Evolutionary conservation across 2,888 invertebrate species (phyloP).

Genomic region (Ceriagrion tenellum): DNA sequence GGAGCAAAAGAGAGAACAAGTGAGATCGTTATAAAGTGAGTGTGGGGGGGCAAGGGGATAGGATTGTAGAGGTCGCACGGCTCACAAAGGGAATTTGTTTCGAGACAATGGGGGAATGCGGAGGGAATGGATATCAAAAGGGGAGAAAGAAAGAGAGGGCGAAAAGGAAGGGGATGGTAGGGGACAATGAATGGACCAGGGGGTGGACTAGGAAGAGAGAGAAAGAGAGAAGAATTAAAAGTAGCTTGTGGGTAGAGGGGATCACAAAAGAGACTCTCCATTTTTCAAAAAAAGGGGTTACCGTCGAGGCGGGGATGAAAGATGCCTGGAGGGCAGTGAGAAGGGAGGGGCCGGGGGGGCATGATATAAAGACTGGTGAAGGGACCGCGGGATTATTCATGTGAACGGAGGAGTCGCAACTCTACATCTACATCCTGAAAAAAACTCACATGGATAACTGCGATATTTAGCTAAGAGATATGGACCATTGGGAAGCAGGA

Average conservation of each 20-base stretch:
- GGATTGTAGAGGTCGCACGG: not conserved
- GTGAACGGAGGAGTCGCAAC: too few species aligned
- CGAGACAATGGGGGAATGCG: not conserved
- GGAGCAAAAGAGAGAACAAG: not conserved
- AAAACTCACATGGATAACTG: too few species aligned
- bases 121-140: not conserved
- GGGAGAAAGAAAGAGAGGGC: not conserved
- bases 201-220: not conserved
- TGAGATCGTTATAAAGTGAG: not conserved
- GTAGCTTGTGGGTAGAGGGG: not conserved
- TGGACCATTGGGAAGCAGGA: too few species aligned
- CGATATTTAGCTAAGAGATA: too few species aligned
- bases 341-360: too few species aligned
- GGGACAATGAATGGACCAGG: not conserved
- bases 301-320: not conserved
- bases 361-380: too few species aligned
- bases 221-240: not conserved
- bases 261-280: not conserved
- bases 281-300: not conserved
- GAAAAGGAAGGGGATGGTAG: not conserved
- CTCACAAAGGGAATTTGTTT: not conserved
- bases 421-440: too few species aligned
- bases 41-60: not conserved
- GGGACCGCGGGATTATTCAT: too few species aligned
- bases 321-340: not conserved